Conservation (phyloP, 2,888 invertebrate species). For the Lithophane socia region DNA sequence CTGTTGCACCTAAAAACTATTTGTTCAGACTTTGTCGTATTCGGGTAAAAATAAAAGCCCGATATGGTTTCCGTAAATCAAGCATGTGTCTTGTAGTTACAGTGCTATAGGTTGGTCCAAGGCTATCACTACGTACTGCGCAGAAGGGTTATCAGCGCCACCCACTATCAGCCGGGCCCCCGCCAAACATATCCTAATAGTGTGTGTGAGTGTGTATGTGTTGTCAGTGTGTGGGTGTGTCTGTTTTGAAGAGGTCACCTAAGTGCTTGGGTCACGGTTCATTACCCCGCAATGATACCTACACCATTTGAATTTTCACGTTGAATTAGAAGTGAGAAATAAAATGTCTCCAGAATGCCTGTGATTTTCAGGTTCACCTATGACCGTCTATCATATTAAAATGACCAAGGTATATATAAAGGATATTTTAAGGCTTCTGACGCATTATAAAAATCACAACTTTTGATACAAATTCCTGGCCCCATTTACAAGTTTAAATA, state of each 20-base stretch:
- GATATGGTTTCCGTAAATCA: conserved; percentile 43
- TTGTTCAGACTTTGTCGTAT: no score
- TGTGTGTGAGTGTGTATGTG: background rate
- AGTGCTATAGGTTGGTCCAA: conserved; percentile 31
- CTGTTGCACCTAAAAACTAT: no score
- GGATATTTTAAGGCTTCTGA: background rate
- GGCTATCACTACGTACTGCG: conserved; percentile 46
- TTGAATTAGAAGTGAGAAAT: background rate
- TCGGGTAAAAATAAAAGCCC: conserved; percentile 2
- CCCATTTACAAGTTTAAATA: no score
- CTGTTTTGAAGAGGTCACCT: conserved; percentile 32
- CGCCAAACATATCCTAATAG: conserved; percentile 16
- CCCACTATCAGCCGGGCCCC: conserved; percentile 48
- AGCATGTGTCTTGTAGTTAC: conserved; percentile 7
- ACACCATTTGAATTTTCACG: background rate
- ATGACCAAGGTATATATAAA: no score
- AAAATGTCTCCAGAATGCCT: no score
- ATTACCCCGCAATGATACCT: conserved; percentile 10
- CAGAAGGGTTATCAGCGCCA: conserved; percentile 53
- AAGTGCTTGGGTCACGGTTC: conserved; percentile 11
- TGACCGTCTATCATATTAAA: background rate
- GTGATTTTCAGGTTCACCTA: background rate
- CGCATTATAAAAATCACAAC: background rate
- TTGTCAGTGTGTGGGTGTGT: conserved; percentile 12
- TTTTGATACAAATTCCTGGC: background rate